phyloP scores from a whole-genome alignment of 2,797 vertebrate genomes.

The Spea hammondii region DNA sequence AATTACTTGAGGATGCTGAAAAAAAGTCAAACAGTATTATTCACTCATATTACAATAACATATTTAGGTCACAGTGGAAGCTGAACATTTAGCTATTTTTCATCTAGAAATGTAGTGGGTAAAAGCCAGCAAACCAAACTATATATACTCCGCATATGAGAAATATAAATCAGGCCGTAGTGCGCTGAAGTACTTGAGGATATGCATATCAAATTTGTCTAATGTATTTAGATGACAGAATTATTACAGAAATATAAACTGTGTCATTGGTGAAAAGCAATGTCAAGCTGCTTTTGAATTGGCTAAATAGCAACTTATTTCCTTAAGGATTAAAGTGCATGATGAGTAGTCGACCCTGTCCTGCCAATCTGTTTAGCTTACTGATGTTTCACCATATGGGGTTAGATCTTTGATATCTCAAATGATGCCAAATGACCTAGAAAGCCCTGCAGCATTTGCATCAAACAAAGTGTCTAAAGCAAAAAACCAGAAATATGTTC shows the following conservation, averaged over 20 bases:
- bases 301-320: slow-evolving; percentile 63
- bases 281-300: slow-evolving; percentile 64
- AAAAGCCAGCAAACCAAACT: slow-evolving; percentile 3
- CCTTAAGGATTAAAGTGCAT: slow-evolving; percentile 62
- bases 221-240: slow-evolving; percentile 59
- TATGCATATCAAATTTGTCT: slow-evolving; percentile 59
- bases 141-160: slow-evolving; percentile 11
- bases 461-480: slow-evolving; percentile 48
- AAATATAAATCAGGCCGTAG: slow-evolving; percentile 57
- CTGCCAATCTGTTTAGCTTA: slow-evolving; percentile 65
- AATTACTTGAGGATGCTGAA: too few species aligned
- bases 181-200: slow-evolving; percentile 55
- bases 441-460: slow-evolving; percentile 62
- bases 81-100: slow-evolving; percentile 24
- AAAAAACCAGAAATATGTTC: not conserved
- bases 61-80: slow-evolving; percentile 28
- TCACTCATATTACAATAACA: slow-evolving; percentile 11
- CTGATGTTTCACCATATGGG: slow-evolving; percentile 64
- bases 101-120: slow-evolving; percentile 12
- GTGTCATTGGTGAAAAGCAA: slow-evolving; percentile 62
- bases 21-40: not conserved
- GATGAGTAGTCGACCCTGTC: slow-evolving; percentile 58
- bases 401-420: slow-evolving; percentile 64
- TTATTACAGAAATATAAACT: slow-evolving; percentile 60
- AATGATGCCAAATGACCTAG: slow-evolving; percentile 63